Evolutionary conservation across 2,113 vertebrate genomes (phyloP), one percentile per base, ranked within the genome.

Genomic region (Sclerurus mexicanus): DNA sequence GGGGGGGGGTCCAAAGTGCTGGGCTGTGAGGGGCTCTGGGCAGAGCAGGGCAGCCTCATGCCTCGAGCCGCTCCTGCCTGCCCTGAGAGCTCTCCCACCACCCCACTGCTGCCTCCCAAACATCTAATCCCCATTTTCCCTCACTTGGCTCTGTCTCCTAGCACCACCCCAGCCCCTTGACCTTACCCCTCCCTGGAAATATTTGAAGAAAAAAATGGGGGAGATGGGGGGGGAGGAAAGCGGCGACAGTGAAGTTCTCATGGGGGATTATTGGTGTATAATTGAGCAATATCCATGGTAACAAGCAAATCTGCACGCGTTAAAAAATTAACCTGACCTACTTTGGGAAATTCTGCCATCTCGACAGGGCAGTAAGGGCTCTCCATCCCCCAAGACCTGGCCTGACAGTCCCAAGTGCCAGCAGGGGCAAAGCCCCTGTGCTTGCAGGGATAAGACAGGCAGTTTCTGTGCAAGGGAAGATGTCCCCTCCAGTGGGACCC

Each of bases 231-330:
- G 17, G 11, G 55, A 87, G 64, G 50, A 76, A 95, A 95, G 77
- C 25, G 1, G 74, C 1, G 28, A 95, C 88, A 88, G 58, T 37
- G 73, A 90, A 82, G 93, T 93, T 77, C 95, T 95, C 93, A 18
- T 40, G 88, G 94, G 53, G 63, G 96, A 95, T 97, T 97, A 97
- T 95, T 87, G 95, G 96, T 96, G 77, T 97, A 93, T 94, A 96
- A 97, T 91, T 91, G 96, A 96, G 95, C 88, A 89, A 97, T 96
- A 97, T 94, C 96, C 96, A 97, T 96, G 96, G 97, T 95, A 97
- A 96, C 96, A 67, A 95, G 97, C 72, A 95, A 96, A 95, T 93
- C 93, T 92, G 80, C 71, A 89, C 49, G 4, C 30, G 1, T 83
- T 95, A 83, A 94, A 91, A 96, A 93, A 91, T 83, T 94, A 96